Base-by-base conservation (phyloP, 1,140 invertebrate species). In the Saxidomus purpurata region DNA sequence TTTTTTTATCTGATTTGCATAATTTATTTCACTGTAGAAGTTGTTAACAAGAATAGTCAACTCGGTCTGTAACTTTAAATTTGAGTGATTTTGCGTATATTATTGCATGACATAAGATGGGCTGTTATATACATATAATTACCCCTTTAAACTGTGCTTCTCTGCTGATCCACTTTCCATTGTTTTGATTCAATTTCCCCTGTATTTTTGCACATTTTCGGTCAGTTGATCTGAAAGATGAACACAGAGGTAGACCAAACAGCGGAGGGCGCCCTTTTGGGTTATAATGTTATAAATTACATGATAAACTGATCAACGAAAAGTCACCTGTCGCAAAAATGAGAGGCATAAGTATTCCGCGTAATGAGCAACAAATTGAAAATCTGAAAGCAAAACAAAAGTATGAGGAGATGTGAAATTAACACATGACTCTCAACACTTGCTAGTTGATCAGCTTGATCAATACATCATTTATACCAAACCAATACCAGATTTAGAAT, bases 391-490 rank as follows among this genome's bases (percentile, higher is more conserved):
- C n/a, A n/a, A n/a, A n/a, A n/a, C 25, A 22, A 71, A 38, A 43
- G 9, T 31, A 34, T 36, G 36, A 43, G 25, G 25, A 47, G n/a
- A 81, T 3, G 47, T 34, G 11, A 71, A 47, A 43, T 28, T 87
- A 34, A 31, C 80, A 52, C 76, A 89, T 84, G 88, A 89, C 76
- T 1, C 59, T 34, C 19, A 76, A 25, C 34, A 84, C 15, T 55
- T 84, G 43, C 69, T 89, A n/a, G 88, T 67, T 11, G 31, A 89
- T 52, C 88, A 89, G 19, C 36, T 89, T 47, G 74, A 84, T 13
- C 59, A 55, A 1, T 89, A 38, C 63, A 63, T 79, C 15, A 36
- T 38, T 38, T 71, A 79, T 22, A 85, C 79, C 28, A 67, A 55
- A 55, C 28, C 82, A 0, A 77, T 31, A 49, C 88, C 88, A 34